phyloP scores from a whole-genome alignment of 2,888 invertebrate species.

The Stenchaetothrips biformis region DNA sequence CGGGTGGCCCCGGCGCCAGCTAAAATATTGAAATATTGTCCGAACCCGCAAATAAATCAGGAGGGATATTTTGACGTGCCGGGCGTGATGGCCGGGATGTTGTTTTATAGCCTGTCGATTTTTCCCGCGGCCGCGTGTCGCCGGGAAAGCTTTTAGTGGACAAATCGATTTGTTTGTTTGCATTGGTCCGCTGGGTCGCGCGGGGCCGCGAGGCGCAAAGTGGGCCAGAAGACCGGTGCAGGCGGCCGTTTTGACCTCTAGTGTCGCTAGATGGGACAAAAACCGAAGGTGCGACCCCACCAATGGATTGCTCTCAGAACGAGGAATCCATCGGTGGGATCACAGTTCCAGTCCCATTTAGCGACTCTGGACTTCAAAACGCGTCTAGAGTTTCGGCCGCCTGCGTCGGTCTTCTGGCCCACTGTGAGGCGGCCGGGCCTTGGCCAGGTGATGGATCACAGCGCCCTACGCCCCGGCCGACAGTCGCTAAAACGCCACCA shows the following conservation, averaged over 20 bases:
- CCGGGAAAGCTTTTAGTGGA: not conserved
- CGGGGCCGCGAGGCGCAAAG: too few species aligned
- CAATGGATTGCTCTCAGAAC: too few species aligned
- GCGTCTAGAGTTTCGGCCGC: too few species aligned
- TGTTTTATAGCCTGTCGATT: conserved; percentile 23
- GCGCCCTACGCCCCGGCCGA: not conserved
- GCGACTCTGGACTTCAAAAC: too few species aligned
- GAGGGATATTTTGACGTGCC: not conserved
- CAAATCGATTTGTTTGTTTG: conserved; percentile 6
- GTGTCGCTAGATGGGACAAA: too few species aligned
- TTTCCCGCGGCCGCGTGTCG: not conserved
- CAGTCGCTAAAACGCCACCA: too few species aligned
- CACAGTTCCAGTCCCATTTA: too few species aligned
- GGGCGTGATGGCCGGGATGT: not conserved
- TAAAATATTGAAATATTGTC: conserved; percentile 25
- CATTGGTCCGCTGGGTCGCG: not conserved
- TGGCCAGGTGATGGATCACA: not conserved
- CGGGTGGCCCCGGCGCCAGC: not conserved
- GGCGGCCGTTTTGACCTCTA: too few species aligned
- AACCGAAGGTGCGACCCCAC: too few species aligned
- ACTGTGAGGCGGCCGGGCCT: not conserved
- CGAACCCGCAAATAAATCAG: conserved; percentile 8
- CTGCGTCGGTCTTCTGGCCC: too few species aligned
- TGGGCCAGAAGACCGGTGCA: too few species aligned
- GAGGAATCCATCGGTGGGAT: too few species aligned